Conservation (phyloP, 1,140 invertebrate species). For the Spodoptera frugiperda region DNA sequence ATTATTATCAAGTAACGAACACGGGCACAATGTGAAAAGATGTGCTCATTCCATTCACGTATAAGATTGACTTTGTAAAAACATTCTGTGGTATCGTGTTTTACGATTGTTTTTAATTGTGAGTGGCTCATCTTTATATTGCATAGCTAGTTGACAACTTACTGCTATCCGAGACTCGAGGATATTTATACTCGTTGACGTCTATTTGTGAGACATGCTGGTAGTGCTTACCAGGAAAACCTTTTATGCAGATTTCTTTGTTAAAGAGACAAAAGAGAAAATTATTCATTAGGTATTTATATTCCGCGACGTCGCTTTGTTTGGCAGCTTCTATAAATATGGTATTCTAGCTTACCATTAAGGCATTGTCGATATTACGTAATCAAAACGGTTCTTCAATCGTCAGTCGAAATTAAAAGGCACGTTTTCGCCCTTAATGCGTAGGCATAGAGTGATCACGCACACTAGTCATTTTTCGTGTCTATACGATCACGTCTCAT, state of each 20-base stretch:
- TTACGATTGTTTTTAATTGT: too few relatives aligned
- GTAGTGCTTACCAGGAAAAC: conserved; percentile 51
- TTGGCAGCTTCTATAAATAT: conserved; percentile 25
- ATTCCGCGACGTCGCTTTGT: conserved; percentile 24
- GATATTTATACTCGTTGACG: conserved; percentile 44
- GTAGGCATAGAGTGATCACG: conserved; percentile 11
- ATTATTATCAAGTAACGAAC: too few relatives aligned
- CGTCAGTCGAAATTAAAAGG: conserved; percentile 18
- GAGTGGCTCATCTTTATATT: not conserved
- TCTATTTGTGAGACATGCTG: conserved; percentile 43
- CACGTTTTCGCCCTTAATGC: conserved; percentile 17
- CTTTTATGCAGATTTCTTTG: conserved; percentile 58
- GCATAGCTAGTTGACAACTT: not conserved
- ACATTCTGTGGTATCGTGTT: not conserved
- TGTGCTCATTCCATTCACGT: too few relatives aligned
- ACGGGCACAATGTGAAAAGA: too few relatives aligned
- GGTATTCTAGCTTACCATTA: conserved; percentile 9
- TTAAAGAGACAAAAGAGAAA: conserved; percentile 41
- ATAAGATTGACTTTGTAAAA: not conserved
- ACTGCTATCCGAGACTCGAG: conserved; percentile 11
- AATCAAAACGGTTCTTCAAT: not conserved
- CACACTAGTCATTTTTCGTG: conserved; percentile 1
- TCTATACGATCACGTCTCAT: not conserved
- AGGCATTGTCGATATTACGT: conserved; percentile 12
- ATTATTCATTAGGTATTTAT: conserved; percentile 46